Base-by-base conservation (phyloP, 2,888 invertebrate species). In the Dicycla oo region DNA sequence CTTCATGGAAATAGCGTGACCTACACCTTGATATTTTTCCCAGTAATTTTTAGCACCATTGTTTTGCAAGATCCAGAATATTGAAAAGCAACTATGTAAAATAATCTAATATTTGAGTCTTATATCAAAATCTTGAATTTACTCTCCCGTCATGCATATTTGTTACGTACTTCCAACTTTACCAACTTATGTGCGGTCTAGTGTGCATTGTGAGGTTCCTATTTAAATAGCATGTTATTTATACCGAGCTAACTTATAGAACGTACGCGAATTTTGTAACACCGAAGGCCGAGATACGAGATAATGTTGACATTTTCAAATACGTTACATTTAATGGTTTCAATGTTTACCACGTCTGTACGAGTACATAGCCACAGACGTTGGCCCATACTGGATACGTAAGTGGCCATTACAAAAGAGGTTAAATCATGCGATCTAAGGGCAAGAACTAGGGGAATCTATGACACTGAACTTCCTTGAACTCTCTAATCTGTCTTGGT, bases 221-320 rank as follows among this genome's bases (percentile, higher is more conserved):
- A 67, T 56, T 71, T 73, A 84, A 74, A 82, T 71, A 70, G 10
- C 60, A 56, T 66, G 62, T 68, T 66, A 80, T 83, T 76, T 34
- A 2, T 76, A 76, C 66, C 23, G 40, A 61, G 30, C 60, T 38
- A 63, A 43, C 62, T 73, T 80, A 63, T 49, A 67, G 38, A 30
- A 34, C 40, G 71, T 81, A 64, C 74, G 72, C 23, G 73, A 51
- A 67, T 69, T 73, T 76, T 62, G 34, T 49, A 43, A 47, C 63
- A 61, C 58, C 26, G 30, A 40, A 53, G 38, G 23, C 43, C 23
- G 70, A 80, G 56, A 69, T 58, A 65, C 61, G 57, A 45, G 58
- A 60, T 66, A 76, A 71, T 80, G 71, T 80, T 76, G 64, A 49
- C 58, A 58, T 71, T 71, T 64, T 65, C 23, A 30, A 75, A 57